A percentile compares a stretch with the other conserved stretches of the same genome.
phyloP scores from a whole-genome alignment of 2,888 invertebrate species.

The Ischnus inquisitorius region DNA sequence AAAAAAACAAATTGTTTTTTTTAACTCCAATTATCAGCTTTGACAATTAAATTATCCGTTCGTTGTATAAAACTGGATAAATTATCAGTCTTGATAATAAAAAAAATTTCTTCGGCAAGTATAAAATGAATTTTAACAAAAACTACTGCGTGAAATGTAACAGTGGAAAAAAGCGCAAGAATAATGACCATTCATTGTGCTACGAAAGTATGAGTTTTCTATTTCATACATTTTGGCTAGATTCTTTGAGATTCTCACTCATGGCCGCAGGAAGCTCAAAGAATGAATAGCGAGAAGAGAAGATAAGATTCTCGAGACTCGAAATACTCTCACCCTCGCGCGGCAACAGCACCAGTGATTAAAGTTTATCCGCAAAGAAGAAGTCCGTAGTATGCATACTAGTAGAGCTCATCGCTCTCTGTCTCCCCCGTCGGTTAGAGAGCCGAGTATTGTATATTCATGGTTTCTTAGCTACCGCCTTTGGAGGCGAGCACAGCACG shows the following conservation, averaged over 20 bases:
- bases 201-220: neutral
- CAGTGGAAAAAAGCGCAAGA: no score
- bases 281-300: slow-evolving; percentile 41
- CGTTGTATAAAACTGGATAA: no score
- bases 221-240: neutral
- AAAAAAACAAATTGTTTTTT: neutral
- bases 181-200: no score
- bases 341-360: slow-evolving; percentile 76
- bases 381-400: slow-evolving; percentile 77
- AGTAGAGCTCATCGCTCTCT: slow-evolving; percentile 49
- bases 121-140: no score
- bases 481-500: slow-evolving; percentile 69
- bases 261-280: slow-evolving; percentile 12
- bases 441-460: slow-evolving; percentile 84
- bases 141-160: no score
- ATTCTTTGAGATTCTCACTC: slow-evolving; percentile 24
- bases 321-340: slow-evolving; percentile 47
- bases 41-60: no score
- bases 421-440: slow-evolving; percentile 55
- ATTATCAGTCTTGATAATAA: no score
- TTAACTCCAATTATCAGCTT: no score
- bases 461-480: slow-evolving; percentile 83
- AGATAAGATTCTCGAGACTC: slow-evolving; percentile 6
- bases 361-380: slow-evolving; percentile 82
- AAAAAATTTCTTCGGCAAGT: neutral